Evolutionary conservation across 2,113 vertebrate species (phyloP).

Genomic region (Nibea albiflora): DNA sequence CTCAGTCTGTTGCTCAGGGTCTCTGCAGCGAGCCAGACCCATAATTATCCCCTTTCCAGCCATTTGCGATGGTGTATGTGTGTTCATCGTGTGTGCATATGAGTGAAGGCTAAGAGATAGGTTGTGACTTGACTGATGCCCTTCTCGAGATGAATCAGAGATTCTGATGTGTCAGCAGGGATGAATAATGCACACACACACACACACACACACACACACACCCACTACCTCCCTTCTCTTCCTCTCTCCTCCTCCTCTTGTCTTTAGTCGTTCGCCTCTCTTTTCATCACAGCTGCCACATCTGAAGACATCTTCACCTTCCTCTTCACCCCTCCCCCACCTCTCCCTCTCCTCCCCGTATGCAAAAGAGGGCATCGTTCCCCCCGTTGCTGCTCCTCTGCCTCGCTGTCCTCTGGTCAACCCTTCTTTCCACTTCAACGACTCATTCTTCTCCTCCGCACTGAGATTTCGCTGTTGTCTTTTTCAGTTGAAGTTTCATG

Average conservation of each 20-base stretch:
- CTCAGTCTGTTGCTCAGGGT: constrained; percentile 20
- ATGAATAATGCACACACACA: constrained; percentile 84
- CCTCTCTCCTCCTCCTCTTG: constrained; percentile 71
- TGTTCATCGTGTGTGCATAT: constrained; percentile 33
- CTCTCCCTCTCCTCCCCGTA: constrained; percentile 19
- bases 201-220: constrained; percentile 65
- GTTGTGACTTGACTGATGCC: constrained; percentile 81
- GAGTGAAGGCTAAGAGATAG: constrained; percentile 71
- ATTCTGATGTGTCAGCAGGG: constrained; percentile 82
- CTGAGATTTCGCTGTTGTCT: background rate
- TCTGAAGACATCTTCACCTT: constrained; percentile 71
- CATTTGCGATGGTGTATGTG: constrained; percentile 29
- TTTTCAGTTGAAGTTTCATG: background rate
- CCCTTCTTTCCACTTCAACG: constrained; percentile 24
- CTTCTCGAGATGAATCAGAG: constrained; percentile 82
- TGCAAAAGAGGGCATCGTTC: constrained; percentile 52
- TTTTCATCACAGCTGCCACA: constrained; percentile 78
- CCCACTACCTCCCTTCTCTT: constrained; percentile 54
- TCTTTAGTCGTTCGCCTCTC: constrained; percentile 72
- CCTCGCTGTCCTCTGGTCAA: constrained; percentile 62
- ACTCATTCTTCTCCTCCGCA: constrained; percentile 37
- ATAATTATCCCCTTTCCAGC: constrained; percentile 39
- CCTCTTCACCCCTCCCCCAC: constrained; percentile 15
- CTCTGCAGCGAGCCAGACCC: constrained; percentile 25
- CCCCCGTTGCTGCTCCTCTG: background rate